Evolutionary conservation across 2,113 vertebrate species (phyloP), one percentile per base, ranked within the genome.

Genomic region (Fregetta grallaria): DNA sequence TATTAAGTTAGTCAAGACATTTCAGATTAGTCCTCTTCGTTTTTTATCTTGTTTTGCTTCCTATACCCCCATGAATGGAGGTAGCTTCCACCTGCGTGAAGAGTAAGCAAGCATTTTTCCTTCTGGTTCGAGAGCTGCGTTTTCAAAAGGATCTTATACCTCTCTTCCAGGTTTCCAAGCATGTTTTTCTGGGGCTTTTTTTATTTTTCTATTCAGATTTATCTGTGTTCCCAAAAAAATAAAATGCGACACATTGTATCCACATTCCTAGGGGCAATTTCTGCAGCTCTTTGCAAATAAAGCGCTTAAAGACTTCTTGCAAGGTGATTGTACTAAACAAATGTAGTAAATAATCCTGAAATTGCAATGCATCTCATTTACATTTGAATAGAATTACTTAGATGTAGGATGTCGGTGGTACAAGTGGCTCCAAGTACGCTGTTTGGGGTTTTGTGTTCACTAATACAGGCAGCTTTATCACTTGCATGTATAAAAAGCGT

Each of bases 321-420:
- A 88, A 96, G 84, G 89, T 82, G 85, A 90, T 96, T 94, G 77
- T 86, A 50, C 84, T 90, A 91, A 97, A 95, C 67, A 91, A 97
- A 88, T 85, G 78, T 90, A 79, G 91, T 96, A 94, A 96, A 95
- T 91, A 94, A 95, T 95, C 89, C 87, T 85, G 94, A 90, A 96
- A 96, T 90, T 93, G 85, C 90, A 74, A 18, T 18, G 36, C 7
- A 3, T 38, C 83, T 96, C 65, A 93, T 96, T 95, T 95, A 34
- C 94, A 95, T 92, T 79, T 96, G 91, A 96, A 94, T 96, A n/a
- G 91, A 85, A 44, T 90, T 90, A 79, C 93, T 96, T 82, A 82
- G 86, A 83, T 86, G 71, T 88, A 77, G 90, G 74, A 87, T 93
- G 91, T 66, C 0, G 3, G 55, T 77, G 42, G 74, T 76, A 72